A percentile compares a stretch with the other conserved stretches of the same genome.
These are phyloP conservation scores for Arothron firmamentum DNA, from an alignment of 2,113 vertebrate species.

Conservation along the genomic window DNA sequence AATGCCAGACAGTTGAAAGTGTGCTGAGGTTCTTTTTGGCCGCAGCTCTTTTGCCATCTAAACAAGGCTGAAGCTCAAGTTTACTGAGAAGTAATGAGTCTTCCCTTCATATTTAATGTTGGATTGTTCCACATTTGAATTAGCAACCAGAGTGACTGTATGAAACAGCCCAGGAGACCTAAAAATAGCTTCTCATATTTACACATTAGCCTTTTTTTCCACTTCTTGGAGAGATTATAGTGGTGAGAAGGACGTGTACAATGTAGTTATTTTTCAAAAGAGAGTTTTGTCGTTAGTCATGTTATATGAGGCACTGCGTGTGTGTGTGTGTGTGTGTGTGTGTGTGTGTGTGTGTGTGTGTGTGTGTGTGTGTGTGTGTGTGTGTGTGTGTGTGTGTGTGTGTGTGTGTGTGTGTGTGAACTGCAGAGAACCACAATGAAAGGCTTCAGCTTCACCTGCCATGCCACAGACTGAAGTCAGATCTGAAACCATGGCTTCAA, in stretches of 20 bases:
- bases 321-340: constrained; percentile 20
- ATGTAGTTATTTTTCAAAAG: constrained; percentile 69
- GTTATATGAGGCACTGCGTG: constrained; percentile 67
- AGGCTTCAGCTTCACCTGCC: no score
- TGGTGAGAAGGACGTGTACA: constrained; percentile 9
- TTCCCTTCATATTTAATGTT: constrained; percentile 42
- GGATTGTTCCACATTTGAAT: constrained; percentile 36
- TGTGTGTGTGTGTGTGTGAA: no score
- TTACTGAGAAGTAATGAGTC: constrained; percentile 7
- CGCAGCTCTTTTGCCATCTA: constrained; percentile 7
- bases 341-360: constrained; percentile 11
- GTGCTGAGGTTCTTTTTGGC: constrained; percentile 28
- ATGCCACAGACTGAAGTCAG: no score
- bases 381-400: no score
- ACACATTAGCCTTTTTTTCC: constrained; percentile 69
- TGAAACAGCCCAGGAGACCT: constrained; percentile 58
- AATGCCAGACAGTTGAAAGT: constrained; percentile 32
- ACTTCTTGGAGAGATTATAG: constrained; percentile 56
- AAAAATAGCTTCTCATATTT: constrained; percentile 76
- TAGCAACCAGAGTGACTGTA: constrained; percentile 56
- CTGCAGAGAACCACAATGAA: no score
- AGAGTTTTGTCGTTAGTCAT: constrained; percentile 71
- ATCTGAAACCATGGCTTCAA: no score
- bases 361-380: background rate
- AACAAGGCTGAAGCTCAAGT: constrained; percentile 14